Evolutionary conservation across 2,888 invertebrate species (phyloP), one percentile per base, ranked within the genome.

Genomic region (Podabrus alpinus): DNA sequence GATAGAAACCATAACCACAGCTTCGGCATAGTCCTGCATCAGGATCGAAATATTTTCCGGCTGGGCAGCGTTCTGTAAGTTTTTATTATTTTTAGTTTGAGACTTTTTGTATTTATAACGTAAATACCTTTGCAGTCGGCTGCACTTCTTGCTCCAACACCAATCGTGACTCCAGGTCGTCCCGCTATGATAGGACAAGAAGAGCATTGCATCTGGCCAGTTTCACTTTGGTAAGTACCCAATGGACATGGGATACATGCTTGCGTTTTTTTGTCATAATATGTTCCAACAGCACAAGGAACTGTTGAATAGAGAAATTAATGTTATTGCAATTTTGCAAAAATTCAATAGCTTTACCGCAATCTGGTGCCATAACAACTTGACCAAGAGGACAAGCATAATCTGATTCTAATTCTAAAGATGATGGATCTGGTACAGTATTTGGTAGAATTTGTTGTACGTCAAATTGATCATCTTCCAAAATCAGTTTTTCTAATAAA

Each of bases 1-100:
- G 98, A 87, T 94, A 98, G 84, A 96, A 97, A 1, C 98, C 98
- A 84, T 97, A 95, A 0, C 98, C 97, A 85, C 98, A 98, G 80
- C 95, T 94, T 69, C 95, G 90, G 84, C 98, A 98, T 1, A 96
- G 89, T 61, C 96, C 97, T 0, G 94, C 94, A 62, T 93, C 93
- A 59, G 95, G 94, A 84, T 97, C 97, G 87, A 96, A 96, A 88
- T 94, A 98, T 88, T 97, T 97, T 76, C 98, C 98, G 76, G 96
- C 94, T 4, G 96, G 95, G 85, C 98, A 98, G 78, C 95, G 92
- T 88, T 97, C 97, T 92, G 83, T 75, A 85, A 81, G 79, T 61
- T 61, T 17, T 11, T 0, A 71, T 59, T 13, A 11, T 76, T 64
- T 16, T 16, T 15, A 72, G 60, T 24, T 19, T 68, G 1, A 7